Base-by-base conservation (phyloP, 2,888 invertebrate genomes). In the Pterobdella sp. region DNA sequence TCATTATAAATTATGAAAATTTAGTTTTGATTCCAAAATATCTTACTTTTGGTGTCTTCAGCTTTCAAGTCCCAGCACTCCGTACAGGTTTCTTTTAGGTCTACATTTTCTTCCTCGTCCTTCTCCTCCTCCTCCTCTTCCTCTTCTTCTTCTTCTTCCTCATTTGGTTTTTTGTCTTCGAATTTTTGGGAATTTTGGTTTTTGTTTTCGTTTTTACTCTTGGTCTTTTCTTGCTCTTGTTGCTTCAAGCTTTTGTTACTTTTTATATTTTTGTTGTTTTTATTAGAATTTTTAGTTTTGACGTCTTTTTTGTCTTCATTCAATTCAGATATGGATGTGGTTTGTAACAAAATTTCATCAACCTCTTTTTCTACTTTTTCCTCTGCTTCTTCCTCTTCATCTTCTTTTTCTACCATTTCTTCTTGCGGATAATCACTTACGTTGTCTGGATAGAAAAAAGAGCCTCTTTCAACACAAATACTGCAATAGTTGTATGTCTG, bases 351-450 rank as follows among this genome's bases (percentile, higher is more conserved):
- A 14, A 18, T 42, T 42, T 42, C 32, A 4, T 29, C 7, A 68
- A 37, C 68, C 3, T 68, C 68, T 14, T 68, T 42, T 7, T 37
- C 68, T 14, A 37, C 68, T 42, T 68, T 42, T 3, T 68, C 68
- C 10, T 68, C 68, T 14, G 35, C 68, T 18, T 68, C 68, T 14
- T 68, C 68, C 14, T 68, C 68, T 18, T 68, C 68, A 29, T 68
- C 68, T 14, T 68, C 68, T 14, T 42, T 42, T 14, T 42, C 42
- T 34, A 37, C 68, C 3, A n/a, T 7, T 7, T 26, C 68, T 14
- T 42, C 22, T 37, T 68, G 37, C 35, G 29, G 29, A 37, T 18
- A 29, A 32, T 68, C 36, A 14, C 2, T 31, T 18, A 18, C 32
- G 35, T 68, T 37, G 42, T 68, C 68, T 14, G 31, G 31, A 32